Conservation (phyloP, 1,140 invertebrate genomes). For the Elymnias hypermnestra region DNA sequence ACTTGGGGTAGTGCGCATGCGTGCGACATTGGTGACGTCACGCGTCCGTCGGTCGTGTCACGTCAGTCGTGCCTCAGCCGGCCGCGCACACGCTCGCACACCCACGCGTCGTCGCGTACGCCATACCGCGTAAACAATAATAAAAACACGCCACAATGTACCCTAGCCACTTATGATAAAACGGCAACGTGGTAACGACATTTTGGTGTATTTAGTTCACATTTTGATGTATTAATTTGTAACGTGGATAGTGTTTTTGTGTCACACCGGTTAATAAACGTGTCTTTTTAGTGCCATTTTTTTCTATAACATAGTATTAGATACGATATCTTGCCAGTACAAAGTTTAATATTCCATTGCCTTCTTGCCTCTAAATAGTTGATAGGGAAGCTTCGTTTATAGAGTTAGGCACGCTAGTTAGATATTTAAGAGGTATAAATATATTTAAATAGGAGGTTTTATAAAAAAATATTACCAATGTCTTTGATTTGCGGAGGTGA, state of each 20-base stretch:
- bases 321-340: conserved; percentile 64
- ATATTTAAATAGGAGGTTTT: conserved; percentile 15
- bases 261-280: conserved; percentile 43
- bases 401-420: conserved; percentile 55
- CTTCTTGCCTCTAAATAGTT: conserved; percentile 62
- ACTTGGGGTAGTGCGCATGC: conserved; percentile 37
- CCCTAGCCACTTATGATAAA: conserved; percentile 54
- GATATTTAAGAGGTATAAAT: conserved; percentile 18
- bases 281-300: conserved; percentile 73
- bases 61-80: conserved; percentile 48
- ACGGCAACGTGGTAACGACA: conserved; percentile 33
- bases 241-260: conserved; percentile 42
- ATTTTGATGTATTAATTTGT: conserved; percentile 64
- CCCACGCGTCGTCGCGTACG: conserved; percentile 35
- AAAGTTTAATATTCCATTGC: conserved; percentile 67
- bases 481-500: conserved; percentile 69
- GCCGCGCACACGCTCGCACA: conserved; percentile 32
- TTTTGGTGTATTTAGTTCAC: conserved; percentile 60
- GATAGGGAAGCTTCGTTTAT: conserved; percentile 51
- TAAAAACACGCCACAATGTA: conserved; percentile 50
- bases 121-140: conserved; percentile 53
- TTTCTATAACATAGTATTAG: conserved; percentile 42
- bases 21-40: conserved; percentile 19
- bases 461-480: conserved; percentile 42
- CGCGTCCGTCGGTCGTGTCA: conserved; percentile 28